These are phyloP conservation scores for Heliconius himera DNA, from an alignment of 1,140 invertebrate species.

Conservation along the genomic window DNA sequence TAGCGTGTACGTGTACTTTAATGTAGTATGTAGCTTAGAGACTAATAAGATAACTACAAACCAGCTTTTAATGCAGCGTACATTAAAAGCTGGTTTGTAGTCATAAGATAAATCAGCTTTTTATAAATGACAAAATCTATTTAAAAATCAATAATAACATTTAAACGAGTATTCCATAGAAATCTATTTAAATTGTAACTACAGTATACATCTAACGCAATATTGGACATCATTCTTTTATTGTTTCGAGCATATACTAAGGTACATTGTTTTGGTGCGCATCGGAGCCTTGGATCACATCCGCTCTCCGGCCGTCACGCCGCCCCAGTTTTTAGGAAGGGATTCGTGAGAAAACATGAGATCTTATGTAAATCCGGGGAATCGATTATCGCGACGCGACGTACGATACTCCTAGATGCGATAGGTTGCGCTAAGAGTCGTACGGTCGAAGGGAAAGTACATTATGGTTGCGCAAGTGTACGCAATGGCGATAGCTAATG, in stretches of 20 bases:
- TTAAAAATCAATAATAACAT: neutral
- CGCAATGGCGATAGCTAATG: slow-evolving; percentile 21
- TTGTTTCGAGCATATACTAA: slow-evolving; percentile 9
- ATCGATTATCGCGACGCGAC: slow-evolving; percentile 70
- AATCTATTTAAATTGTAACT: neutral
- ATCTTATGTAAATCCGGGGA: slow-evolving; percentile 73
- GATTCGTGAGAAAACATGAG: slow-evolving; percentile 69
- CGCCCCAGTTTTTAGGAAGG: slow-evolving; percentile 63
- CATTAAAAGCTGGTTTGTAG: neutral
- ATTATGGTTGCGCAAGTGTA: slow-evolving; percentile 56
- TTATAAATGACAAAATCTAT: neutral
- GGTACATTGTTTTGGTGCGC: slow-evolving; percentile 35
- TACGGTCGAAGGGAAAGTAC: slow-evolving; percentile 71
- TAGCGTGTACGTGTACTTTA: neutral
- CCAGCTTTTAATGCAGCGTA: neutral
- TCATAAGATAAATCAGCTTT: neutral
- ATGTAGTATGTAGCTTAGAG: neutral
- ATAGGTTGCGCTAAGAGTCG: slow-evolving; percentile 52
- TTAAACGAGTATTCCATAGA: neutral
- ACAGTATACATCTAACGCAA: neutral
- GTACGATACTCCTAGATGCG: slow-evolving; percentile 60
- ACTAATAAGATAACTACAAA: neutral
- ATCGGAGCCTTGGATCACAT: slow-evolving; percentile 51
- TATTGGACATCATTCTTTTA: neutral
- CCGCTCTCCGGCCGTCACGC: slow-evolving; percentile 66